Base-by-base conservation (phyloP, 2,888 invertebrate species). In the Neelides folsomi region DNA sequence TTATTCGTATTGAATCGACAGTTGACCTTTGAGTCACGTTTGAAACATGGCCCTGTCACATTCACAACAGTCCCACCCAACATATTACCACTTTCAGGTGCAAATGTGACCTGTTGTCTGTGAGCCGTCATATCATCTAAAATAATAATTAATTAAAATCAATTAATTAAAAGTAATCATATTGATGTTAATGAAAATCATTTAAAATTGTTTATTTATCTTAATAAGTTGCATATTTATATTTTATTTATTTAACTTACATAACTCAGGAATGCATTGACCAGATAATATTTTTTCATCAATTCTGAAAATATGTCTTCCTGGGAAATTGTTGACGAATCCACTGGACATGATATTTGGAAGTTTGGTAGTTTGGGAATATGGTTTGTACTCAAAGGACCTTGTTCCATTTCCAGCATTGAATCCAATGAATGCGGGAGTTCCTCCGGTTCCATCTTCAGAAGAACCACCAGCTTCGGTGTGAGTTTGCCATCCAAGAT, bases 41-140 rank as follows among this genome's bases (percentile, higher is more conserved):
- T 76, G 68, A 95, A 88, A 69, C 97, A 97, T 2, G 94, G 93
- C 0, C 95, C 97, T 0, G 95, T 93, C 53, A 97, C 86, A 68
- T 95, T 94, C 38, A 97, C 89, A 49, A 94, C 81, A 0, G 90
- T 88, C 1, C 97, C 97, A 2, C 97, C 97, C 60, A 95, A 75
- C 95, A 97, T 95, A 69, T 89, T 92, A 4, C 93, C 95, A 67
- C 88, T 89, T 70, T 94, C 92, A 0, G 94, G 94, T 0, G 93
- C 90, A 66, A 90, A 90, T 64, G 86, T 80, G 49, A 92, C 70
- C 0, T 84, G 83, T 52, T 90, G 76, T 15, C 43, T 39, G 43
- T 60, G 53, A 16, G 64, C 59, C 34, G 59, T 54, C 59, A 64
- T 62, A 46, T 62, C 57, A 45, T 56, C 63, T 63, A 36, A 15